Conservation (phyloP, 1,140 invertebrate genomes). For the Diachasmimorpha longicaudata region DNA sequence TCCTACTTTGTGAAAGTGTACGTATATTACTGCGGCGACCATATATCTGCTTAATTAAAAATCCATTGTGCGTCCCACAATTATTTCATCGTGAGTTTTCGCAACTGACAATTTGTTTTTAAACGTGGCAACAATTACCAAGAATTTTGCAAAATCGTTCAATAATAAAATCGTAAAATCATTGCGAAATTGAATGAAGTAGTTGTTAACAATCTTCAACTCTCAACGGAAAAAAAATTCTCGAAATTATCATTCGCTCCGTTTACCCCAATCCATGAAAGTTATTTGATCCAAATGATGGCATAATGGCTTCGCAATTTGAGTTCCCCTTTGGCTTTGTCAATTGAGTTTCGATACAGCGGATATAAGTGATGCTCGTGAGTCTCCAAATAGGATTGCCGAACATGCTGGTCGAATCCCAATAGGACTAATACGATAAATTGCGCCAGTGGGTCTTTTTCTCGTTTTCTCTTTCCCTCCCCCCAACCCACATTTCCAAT, state of each 20-base stretch:
- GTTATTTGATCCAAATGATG: not conserved
- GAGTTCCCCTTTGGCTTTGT: not conserved
- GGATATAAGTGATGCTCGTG: slow-evolving; percentile 3
- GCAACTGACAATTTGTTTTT: no score
- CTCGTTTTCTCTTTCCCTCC: not conserved
- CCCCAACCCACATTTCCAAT: not conserved
- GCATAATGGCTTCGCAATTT: not conserved
- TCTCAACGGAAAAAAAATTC: not conserved
- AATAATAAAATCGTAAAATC: no score
- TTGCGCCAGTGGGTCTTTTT: not conserved
- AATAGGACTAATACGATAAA: slow-evolving; percentile 17
- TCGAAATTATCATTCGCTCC: not conserved
- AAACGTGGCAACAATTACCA: no score
- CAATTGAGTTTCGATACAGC: slow-evolving; percentile 17
- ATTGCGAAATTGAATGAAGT: no score
- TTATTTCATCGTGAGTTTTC: no score
- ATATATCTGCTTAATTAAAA: not conserved
- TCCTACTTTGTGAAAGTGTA: not conserved
- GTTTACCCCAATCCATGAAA: not conserved
- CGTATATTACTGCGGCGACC: not conserved
- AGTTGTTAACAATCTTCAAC: no score
- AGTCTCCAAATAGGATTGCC: not conserved
- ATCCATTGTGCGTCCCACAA: no score
- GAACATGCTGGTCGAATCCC: slow-evolving; percentile 8
- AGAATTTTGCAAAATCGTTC: no score